Evolutionary conservation across 92 coral and sea anemone genomes (phyloP).

Genomic region (Parazoanthus darwini): DNA sequence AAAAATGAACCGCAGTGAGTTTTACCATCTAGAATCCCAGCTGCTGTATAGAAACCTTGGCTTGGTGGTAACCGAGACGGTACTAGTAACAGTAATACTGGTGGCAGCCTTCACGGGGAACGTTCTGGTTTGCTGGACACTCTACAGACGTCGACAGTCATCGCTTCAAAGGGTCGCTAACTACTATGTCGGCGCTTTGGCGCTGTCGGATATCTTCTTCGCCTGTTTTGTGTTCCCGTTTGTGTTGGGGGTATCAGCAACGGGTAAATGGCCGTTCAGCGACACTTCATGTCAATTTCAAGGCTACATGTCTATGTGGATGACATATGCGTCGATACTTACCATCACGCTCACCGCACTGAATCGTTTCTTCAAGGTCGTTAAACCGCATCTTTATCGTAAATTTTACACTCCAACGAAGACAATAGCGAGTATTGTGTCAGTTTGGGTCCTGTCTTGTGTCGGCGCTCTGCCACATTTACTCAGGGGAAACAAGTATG

Average conservation of each 20-base stretch:
- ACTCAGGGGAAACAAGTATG: conserved; percentile 34
- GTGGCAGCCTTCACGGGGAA: conserved; percentile 4
- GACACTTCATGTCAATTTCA: conserved; percentile 33
- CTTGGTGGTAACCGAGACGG: conserved; percentile 7
- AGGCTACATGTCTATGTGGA: conserved; percentile 37
- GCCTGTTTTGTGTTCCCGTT: conserved; percentile 34
- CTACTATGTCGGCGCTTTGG: conserved; percentile 31
- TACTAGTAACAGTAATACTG: neutral
- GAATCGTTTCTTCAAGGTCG: conserved; percentile 42
- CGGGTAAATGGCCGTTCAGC: conserved; percentile 27
- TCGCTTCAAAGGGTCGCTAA: conserved; percentile 1
- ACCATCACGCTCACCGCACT: conserved; percentile 31
- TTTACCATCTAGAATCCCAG: neutral
- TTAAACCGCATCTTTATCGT: conserved; percentile 15
- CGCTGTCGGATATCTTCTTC: conserved; percentile 24
- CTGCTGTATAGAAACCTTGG: neutral
- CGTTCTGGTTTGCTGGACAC: conserved; percentile 26
- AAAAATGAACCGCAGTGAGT: conserved; percentile 21
- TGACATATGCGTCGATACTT: conserved; percentile 31
- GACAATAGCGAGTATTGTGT: conserved; percentile 25
- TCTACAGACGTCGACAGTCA: neutral
- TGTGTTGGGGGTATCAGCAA: conserved; percentile 34
- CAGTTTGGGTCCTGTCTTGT: conserved; percentile 17
- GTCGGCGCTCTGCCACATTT: conserved; percentile 31
- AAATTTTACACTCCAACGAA: conserved; percentile 26